Base-by-base conservation (phyloP, 2,797 vertebrate species). In the Serranus cabrilla region DNA sequence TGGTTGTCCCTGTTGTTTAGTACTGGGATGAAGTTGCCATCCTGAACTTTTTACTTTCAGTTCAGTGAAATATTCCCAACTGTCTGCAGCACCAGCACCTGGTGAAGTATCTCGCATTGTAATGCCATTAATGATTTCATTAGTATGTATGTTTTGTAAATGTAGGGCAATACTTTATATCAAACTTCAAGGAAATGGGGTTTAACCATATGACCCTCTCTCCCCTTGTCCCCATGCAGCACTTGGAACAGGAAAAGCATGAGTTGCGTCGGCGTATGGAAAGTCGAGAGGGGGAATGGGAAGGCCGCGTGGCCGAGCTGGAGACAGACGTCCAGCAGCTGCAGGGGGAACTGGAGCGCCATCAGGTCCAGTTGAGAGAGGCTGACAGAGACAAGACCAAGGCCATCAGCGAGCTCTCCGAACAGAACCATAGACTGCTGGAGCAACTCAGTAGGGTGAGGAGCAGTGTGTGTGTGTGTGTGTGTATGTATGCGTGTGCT, bases 361-460 rank as follows among this genome's bases (percentile, higher is more conserved):
- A 99, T 71, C 97, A 99, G 76, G 94, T 96, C 68, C 97, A 98
- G 88, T 94, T 99, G 43, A 96, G 97, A 0, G 98, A 99, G 78
- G 96, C 96, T 0, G 97, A 99, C 86, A 91, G 96, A 0, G 97
- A 98, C 87, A 99, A 98, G 92, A 97, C 94, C 0, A 95, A 95
- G 52, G 95, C 95, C 2, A 95, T 99, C 86, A 95, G 96, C 49
- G 97, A 99, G 87, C 95, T 99, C 70, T 98, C 97, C 0, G 97
- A 99, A 91, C 98, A 99, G 94, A 99, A 99, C 96, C 97, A 99
- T 74, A 96, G 96, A 87, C 95, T 99, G 78, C 90, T 99, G 92
- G 97, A 99, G 93, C 97, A 99, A 91, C 97, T 99, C 91, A 98
- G 92, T 88, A 96, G 96, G 96, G 98, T 99, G 87, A 98, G 97